phyloP scores from a whole-genome alignment of 2,797 vertebrate species.

The Garrulus glandarius region DNA sequence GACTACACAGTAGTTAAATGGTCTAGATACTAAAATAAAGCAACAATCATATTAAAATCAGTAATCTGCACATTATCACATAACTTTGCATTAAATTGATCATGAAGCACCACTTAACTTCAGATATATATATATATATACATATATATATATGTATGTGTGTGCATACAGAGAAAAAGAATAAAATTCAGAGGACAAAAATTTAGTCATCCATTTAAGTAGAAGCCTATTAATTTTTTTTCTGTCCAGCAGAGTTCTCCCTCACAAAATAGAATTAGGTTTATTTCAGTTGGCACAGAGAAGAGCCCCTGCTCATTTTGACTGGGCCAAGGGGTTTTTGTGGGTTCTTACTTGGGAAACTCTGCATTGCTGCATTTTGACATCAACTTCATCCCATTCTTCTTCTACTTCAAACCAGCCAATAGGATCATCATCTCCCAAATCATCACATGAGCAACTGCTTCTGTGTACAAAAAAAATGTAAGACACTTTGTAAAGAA shows the following conservation, averaged over 20 bases:
- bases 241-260: not conserved
- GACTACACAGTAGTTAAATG: not conserved
- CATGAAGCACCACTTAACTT: not conserved
- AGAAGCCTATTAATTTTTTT: not conserved
- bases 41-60: not conserved
- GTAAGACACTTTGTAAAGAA: not conserved
- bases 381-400: slow-evolving; percentile 95
- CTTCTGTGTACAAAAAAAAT: slow-evolving; percentile 31
- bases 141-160: fast-evolving
- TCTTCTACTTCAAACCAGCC: slow-evolving; percentile 98
- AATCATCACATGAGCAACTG: slow-evolving; percentile 55
- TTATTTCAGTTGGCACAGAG: not conserved
- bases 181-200: not conserved
- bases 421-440: slow-evolving; percentile 88
- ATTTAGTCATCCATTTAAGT: not conserved
- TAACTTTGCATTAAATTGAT: not conserved
- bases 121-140: not conserved
- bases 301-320: not conserved
- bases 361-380: slow-evolving; percentile 91
- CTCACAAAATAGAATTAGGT: not conserved
- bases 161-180: not conserved
- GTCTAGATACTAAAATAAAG: not conserved
- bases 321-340: not conserved
- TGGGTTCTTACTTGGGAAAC: slow-evolving; percentile 81
- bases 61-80: not conserved